phyloP scores from a whole-genome alignment of 1,140 invertebrate species.

The Cepaea nemoralis region DNA sequence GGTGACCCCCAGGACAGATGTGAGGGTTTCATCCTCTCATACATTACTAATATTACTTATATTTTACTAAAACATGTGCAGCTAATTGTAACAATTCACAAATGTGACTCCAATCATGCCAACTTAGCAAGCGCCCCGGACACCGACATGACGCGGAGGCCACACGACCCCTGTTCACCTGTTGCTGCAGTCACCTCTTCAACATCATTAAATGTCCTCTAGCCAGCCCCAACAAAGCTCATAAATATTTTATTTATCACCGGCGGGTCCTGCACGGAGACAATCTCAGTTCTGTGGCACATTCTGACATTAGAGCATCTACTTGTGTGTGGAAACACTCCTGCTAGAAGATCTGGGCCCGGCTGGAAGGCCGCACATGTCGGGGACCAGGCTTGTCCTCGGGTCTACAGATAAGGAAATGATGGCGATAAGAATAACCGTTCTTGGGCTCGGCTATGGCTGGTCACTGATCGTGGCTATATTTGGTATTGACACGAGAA shows the following conservation, averaged over 20 bases:
- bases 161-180: no score
- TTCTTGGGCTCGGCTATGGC: no score
- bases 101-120: background rate
- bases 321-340: background rate
- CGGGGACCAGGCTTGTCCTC: background rate
- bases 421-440: background rate
- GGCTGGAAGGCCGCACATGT: background rate
- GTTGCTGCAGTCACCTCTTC: background rate
- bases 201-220: conserved; percentile 14
- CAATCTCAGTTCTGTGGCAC: background rate
- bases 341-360: background rate
- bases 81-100: background rate
- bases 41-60: background rate
- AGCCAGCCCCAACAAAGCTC: background rate
- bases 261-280: background rate
- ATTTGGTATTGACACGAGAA: background rate
- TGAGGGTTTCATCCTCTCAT: background rate
- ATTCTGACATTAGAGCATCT: background rate
- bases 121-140: no score
- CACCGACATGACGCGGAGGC: no score
- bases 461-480: no score
- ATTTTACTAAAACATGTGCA: background rate
- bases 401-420: background rate
- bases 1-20: no score
- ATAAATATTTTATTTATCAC: conserved; percentile 35